These are phyloP conservation scores for Burhinus oedicnemus DNA, from an alignment of 2,113 vertebrate species.

Conservation along the genomic window DNA sequence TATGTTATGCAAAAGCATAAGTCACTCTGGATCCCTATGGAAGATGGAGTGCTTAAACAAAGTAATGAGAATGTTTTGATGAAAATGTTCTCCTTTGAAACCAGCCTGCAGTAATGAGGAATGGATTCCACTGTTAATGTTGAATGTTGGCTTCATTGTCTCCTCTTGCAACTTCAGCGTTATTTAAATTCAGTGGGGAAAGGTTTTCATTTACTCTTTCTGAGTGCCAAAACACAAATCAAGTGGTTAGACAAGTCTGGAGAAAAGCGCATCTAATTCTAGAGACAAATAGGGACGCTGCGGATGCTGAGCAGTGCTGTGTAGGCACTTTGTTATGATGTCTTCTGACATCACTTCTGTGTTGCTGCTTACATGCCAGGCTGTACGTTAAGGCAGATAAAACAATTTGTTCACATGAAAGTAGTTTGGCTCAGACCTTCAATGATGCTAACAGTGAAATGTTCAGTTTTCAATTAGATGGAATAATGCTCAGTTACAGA, in stretches of 20 bases:
- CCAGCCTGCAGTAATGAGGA: not conserved
- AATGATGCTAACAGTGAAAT: not conserved
- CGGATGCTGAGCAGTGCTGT: not conserved
- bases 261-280: not conserved
- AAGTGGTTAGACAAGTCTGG: not conserved
- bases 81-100: not conserved
- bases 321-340: not conserved
- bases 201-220: not conserved
- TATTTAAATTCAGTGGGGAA: not conserved
- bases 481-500: not conserved
- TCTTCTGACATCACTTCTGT: not conserved
- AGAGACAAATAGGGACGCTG: not conserved
- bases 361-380: not conserved
- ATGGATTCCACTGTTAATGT: not conserved
- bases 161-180: not conserved
- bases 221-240: constrained; percentile 4
- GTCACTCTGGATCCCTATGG: not conserved
- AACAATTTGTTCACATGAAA: not conserved
- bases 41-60: not conserved
- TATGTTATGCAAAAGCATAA: not conserved
- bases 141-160: not conserved
- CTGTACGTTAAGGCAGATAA: not conserved
- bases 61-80: not conserved
- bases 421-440: not conserved
- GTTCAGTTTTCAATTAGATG: not conserved